Base-by-base conservation (phyloP, 2,888 invertebrate species). In the Cephalotes varians region DNA sequence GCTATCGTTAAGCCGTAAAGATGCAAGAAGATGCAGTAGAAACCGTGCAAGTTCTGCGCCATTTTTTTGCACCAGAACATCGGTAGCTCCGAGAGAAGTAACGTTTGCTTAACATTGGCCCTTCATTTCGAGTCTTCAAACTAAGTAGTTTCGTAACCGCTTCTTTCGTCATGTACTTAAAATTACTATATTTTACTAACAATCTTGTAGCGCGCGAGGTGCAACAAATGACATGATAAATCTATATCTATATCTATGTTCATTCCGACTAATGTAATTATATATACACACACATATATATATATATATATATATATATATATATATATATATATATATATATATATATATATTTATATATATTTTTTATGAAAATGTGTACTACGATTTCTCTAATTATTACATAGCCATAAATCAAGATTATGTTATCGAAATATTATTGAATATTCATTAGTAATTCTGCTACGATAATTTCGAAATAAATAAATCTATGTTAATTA, bases 1-100 rank as follows among this genome's bases (percentile, higher is more conserved):
- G 18, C 49, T 74, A 58, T 60, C 49, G 69, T 40, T 49, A 47
- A 80, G 37, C 58, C n/a, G 37, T 73, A 80, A 80, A 80, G 47
- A 80, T 47, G 28, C 34, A 51, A 37, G 74, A 62, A 80, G 49
- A 49, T 12, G 47, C n/a, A 25, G 21, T 51, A 40, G 31, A 71
- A n/a, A 79, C 31, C 7, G 9, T 64, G 34, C 51, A 64, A 64
- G 54, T 64, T 44, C 71, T n/a, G 31, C 44, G 10, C 18, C 54
- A 56, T 69, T 69, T 69, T 71, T 54, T 40, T 40, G 15, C 40
- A 7, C 2, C 15, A 34, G 31, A 7, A 7, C 54, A 10, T 54
- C 21, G 12, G 6, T 25, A 5, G 54, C 40, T 44, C 21, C 31
- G 34, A 31, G 44, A 44, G 25, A 18, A 44, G 31, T 31, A 15